phyloP scores from a whole-genome alignment of 2,888 invertebrate genomes.

The Meteorus cinctellus region DNA sequence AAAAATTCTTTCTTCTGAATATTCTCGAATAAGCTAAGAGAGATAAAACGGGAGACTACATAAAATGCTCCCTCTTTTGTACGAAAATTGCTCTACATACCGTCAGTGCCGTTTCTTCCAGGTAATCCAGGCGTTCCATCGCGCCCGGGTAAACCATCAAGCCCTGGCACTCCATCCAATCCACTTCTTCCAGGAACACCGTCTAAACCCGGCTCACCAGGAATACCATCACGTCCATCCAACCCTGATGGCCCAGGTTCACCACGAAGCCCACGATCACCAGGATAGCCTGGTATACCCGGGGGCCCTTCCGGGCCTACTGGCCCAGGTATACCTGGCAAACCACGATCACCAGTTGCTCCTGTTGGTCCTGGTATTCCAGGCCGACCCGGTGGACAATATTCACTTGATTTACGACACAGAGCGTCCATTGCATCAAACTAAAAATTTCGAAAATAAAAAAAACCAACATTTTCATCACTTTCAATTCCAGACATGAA shows the following conservation, averaged over 20 bases:
- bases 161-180: conserved; percentile 82
- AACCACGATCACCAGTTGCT: conserved; percentile 78
- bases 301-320: conserved; percentile 83
- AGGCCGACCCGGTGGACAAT: conserved; percentile 82
- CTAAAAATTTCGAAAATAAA: conserved; percentile 72
- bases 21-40: background rate
- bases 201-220: conserved; percentile 92
- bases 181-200: conserved; percentile 91
- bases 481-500: too few relatives aligned
- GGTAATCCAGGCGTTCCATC: conserved; percentile 82
- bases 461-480: conserved; percentile 18
- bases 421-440: conserved; percentile 88
- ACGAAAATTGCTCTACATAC: conserved; percentile 66
- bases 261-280: conserved; percentile 82
- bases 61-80: conserved; percentile 18
- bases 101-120: conserved; percentile 83
- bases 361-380: conserved; percentile 77
- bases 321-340: conserved; percentile 81
- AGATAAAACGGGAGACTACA: background rate
- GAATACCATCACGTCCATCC: conserved; percentile 91
- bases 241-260: conserved; percentile 82
- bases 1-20: conserved; percentile 7
- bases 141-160: conserved; percentile 83
- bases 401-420: conserved; percentile 87
- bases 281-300: conserved; percentile 74